These are phyloP conservation scores for Bovichtus variegatus DNA, from an alignment of 2,797 vertebrate species.

Conservation along the genomic window DNA sequence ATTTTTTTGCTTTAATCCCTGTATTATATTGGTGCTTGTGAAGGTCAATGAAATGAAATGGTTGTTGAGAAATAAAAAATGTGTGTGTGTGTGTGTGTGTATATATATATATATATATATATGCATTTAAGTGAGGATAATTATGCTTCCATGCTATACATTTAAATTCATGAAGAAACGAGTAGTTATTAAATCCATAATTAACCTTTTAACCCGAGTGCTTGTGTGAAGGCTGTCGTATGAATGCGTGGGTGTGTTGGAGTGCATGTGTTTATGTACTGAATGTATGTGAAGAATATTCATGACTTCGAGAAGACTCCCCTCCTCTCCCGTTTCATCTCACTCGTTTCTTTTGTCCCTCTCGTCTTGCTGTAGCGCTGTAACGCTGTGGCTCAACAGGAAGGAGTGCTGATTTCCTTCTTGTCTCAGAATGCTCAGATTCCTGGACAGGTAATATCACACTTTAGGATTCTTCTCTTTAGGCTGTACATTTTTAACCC, in stretches of 20 bases:
- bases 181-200: constrained; percentile 94
- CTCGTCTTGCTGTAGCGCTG: constrained; percentile 83
- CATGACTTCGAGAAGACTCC: neutral
- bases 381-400: constrained; percentile 87
- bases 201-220: constrained; percentile 89
- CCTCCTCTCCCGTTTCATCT: neutral
- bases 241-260: constrained; percentile 19
- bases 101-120: too few species aligned
- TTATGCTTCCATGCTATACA: constrained; percentile 92
- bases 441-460: constrained; percentile 87
- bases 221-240: neutral
- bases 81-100: too few species aligned
- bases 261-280: constrained; percentile 16
- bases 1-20: too few species aligned
- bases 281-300: constrained; percentile 6
- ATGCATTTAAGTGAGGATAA: constrained; percentile 95
- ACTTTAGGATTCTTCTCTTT: neutral
- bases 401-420: constrained; percentile 75
- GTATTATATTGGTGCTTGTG: too few species aligned
- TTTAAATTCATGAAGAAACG: constrained; percentile 96
- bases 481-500: neutral
- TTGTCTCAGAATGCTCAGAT: constrained; percentile 69
- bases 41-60: too few species aligned
- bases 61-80: too few species aligned
- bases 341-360: constrained; percentile 17